Conservation (phyloP, 2,113 vertebrate genomes). For the Tetraodon nigroviridis region DNA sequence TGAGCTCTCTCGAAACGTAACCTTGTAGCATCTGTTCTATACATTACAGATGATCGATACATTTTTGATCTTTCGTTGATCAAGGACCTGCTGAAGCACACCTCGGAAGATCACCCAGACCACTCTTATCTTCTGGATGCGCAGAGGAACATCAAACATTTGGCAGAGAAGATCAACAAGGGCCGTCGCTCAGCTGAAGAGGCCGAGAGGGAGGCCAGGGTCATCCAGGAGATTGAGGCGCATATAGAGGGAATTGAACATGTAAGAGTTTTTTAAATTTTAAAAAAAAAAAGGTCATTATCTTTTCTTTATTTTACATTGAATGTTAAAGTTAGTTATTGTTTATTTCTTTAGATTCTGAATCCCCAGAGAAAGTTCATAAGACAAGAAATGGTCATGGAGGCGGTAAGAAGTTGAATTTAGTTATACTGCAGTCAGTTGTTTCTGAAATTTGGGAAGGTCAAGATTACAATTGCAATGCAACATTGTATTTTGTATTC, state of each 20-base stretch:
- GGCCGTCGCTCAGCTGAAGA: constrained; percentile 92
- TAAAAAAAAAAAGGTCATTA: neutral
- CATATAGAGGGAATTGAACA: constrained; percentile 98
- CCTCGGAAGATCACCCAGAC: constrained; percentile 91
- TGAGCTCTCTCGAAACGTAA: constrained; percentile 35
- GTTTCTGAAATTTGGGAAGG: too few species aligned
- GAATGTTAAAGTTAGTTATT: neutral
- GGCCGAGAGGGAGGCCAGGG: constrained; percentile 87
- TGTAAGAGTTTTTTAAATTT: constrained; percentile 71
- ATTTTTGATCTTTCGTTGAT: neutral
- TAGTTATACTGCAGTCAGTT: neutral
- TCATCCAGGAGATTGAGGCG: constrained; percentile 96
- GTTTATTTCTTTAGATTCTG: constrained; percentile 79
- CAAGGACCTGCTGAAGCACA: constrained; percentile 96
- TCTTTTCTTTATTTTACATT: neutral
- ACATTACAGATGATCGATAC: neutral
- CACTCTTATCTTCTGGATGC: constrained; percentile 85
- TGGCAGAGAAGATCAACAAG: constrained; percentile 96
- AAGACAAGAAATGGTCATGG: constrained; percentile 96
- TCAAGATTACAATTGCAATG: too few species aligned
- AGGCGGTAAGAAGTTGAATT: constrained; percentile 81
- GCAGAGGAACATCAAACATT: constrained; percentile 90
- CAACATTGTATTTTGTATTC: too few species aligned
- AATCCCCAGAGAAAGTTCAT: constrained; percentile 92
- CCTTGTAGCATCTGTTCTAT: too few species aligned